Base-by-base conservation (phyloP, 1,140 invertebrate genomes). In the Pararge aegeria region DNA sequence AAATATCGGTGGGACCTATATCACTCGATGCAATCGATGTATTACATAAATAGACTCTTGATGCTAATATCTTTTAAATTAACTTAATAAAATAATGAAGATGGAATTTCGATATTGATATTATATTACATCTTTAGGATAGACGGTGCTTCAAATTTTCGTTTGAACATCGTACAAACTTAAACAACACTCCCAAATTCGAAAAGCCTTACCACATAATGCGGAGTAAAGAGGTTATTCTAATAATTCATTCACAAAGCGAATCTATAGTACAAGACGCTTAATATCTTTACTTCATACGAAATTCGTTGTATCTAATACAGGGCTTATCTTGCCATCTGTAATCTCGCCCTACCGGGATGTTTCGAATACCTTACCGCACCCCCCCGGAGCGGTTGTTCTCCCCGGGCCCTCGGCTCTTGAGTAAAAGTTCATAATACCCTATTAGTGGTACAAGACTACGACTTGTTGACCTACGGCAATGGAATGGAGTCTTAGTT, bases 231-330 rank as follows among this genome's bases (percentile, higher is more conserved):
- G 67, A 72, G 70, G 65, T 75, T 77, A 76, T 81, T 77, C 76
- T 78, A 70, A 81, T 86, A 83, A 83, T 79, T 83, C 81, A 88
- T 87, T 85, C 83, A 83, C 75, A 85, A 82, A 86, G 80, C 66
- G 64, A 75, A 64, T 61, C 65, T 65, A 60, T 70, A n/a, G n/a
- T n/a, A 69, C 64, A 74, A 70, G 70, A 68, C 66, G 70, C 69
- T 82, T 82, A 78, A 81, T 78, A 76, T 80, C 80, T 81, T 78
- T 80, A 78, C 62, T 81, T 89, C 86, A 87, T 88, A 85, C 82
- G 77, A 85, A 83, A 88, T 88, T 86, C n/a, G n/a, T n/a, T 83
- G 82, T 87, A 85, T 85, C 79, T 84, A 89, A 85, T 84, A 84
- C 80, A 66, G 69, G 72, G 86, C 80, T 89, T 89, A 87, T 87